Base-by-base conservation (phyloP, 2,797 vertebrate species). In the Microcaecilia unicolor region DNA sequence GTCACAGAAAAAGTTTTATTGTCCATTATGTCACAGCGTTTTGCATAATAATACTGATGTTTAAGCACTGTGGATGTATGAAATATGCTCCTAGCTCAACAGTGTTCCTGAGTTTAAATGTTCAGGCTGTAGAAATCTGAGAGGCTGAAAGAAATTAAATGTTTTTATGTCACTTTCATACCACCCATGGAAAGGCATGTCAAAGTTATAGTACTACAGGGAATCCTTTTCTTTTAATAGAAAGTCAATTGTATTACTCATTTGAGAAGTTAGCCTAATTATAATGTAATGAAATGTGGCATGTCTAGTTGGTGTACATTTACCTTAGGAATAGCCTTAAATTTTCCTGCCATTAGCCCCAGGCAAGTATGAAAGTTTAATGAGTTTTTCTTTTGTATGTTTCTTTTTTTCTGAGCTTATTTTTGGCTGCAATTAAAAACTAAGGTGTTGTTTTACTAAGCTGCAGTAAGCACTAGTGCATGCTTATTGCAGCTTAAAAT, bases 261-360 rank as follows among this genome's bases (percentile, higher is more conserved):
- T 50, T 45, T 57, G 51, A 47, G 29, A 40, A 45, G 31, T 49
- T 50, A 59, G 41, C 45, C 53, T 73, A 67, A 74, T 80, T 72
- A 62, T 65, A 50, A 66, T 64, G 36, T 48, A 58, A 54, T 55
- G 56, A 34, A 41, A 50, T 47, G 18, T 35, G 57, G 31, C 49
- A 31, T 26, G 26, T n/a, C n/a, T 50, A 15, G 6, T 32, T 46
- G 23, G 18, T 61, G 31, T 13, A 44, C 25, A 14, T 27, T 34
- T 49, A 61, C 26, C 44, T 64, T 33, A 30, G 44, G 36, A 44
- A 30, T 51, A 52, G 31, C 26, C 25, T 21, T 31, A 28, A 29
- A 37, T 56, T 51, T 61, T 49, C 44, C 24, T 65, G 17, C 16
- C 41, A 8, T 22, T 66, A 51, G 37, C 54, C 42, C 25, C 13